Base-by-base conservation (phyloP, 2,888 invertebrate genomes). In the Allygus modestus region DNA sequence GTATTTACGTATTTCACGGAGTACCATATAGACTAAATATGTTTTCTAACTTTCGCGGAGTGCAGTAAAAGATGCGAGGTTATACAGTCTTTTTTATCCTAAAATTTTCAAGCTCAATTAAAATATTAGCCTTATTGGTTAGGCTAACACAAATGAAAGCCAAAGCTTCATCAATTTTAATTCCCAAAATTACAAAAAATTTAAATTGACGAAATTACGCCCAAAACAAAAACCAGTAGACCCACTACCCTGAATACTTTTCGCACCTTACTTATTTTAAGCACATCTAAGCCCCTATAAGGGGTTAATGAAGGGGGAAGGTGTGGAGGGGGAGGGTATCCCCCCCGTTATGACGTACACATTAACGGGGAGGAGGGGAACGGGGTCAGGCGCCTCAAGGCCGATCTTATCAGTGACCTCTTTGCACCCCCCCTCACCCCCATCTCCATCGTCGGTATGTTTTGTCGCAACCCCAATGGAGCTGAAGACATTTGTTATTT, bases 321-420 rank as follows among this genome's bases (percentile, higher is more conserved):
- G 37, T 46, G 46, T 23, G 20, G 58, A 12, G 51, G 51, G 17
- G 51, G 51, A 12, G 51, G 51, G 15, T 51, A 2, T n/a, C 7
- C 23, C 9, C 17, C 26, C 28, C 26, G 65, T 65, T 65, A 65
- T 65, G 28, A 65, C 28, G 65, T 65, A 65, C 28, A 54, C 54
- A 54, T 54, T 17, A 15, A 28, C 65, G 12, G 15, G 31, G 58
- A 28, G 65, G 31, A 28, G 65, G 65, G 65, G 28, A 65, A 31
- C 65, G 65, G 65, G 65, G 65, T 65, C 65, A 65, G 65, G 31
- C 65, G 65, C 65, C 65, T 31, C 65, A 65, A 65, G 65, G 65
- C 65, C 65, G 65, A 65, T 65, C 28, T 65, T 65, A 65, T 65
- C 65, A 28, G 65, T 65, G 65, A 65, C 65, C 65, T 28, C 28